These are phyloP conservation scores for Halcyon smyrnensis DNA, from an alignment of 2,797 vertebrate genomes.

Conservation along the genomic window DNA sequence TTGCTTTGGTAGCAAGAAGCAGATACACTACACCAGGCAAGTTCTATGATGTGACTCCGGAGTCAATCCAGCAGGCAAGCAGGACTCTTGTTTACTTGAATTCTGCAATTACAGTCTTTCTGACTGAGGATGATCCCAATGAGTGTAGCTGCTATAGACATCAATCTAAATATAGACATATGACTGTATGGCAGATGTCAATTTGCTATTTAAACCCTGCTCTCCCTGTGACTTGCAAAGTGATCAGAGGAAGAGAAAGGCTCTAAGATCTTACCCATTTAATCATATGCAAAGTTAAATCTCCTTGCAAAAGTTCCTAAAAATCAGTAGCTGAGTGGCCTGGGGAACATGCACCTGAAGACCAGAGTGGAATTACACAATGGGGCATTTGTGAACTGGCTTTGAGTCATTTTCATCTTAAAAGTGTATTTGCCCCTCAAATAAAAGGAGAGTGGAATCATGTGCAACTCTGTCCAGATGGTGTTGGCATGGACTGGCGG, in stretches of 20 bases:
- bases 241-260: not conserved
- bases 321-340: not conserved
- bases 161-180: constrained; percentile 15
- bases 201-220: constrained; percentile 21
- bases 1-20: not conserved
- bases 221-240: not conserved
- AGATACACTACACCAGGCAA: not conserved
- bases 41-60: not conserved
- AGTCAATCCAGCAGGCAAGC: not conserved
- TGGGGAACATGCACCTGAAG: not conserved
- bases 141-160: not conserved
- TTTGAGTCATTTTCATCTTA: not conserved
- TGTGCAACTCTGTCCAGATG: not conserved
- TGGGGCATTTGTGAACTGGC: not conserved
- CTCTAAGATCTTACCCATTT: not conserved
- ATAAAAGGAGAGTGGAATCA: not conserved
- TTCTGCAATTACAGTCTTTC: not conserved
- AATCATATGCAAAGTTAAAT: not conserved
- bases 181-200: not conserved
- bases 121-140: constrained; percentile 9
- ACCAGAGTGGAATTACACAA: not conserved
- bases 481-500: not conserved
- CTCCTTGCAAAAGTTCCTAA: not conserved
- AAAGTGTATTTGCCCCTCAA: not conserved
- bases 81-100: not conserved